These are phyloP conservation scores for Barypeithes pellucidus DNA, from an alignment of 2,888 invertebrate genomes.

Conservation along the genomic window DNA sequence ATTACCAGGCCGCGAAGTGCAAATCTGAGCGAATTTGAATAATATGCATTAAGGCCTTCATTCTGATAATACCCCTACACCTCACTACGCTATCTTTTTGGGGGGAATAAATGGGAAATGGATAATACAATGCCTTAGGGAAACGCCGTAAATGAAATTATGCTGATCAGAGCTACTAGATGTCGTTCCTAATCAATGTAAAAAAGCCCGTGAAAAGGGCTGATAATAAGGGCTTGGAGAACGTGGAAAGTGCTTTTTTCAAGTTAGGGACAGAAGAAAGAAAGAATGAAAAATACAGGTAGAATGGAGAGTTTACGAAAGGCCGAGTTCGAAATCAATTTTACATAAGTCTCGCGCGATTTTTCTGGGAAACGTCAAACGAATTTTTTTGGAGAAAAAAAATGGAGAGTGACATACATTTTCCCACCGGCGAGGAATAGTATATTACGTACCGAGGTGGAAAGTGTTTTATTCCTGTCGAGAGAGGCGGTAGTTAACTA, in stretches of 20 bases:
- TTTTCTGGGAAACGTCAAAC: too few species aligned
- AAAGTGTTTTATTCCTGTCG: too few species aligned
- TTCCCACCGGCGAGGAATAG: too few species aligned
- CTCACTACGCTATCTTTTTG: constrained; percentile 47
- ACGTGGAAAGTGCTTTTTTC: constrained; percentile 38
- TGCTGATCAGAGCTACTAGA: constrained; percentile 53
- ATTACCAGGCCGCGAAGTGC: constrained; percentile 35
- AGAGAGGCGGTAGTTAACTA: too few species aligned
- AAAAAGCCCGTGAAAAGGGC: constrained; percentile 50
- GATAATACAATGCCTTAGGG: constrained; percentile 51
- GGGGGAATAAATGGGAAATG: constrained; percentile 36
- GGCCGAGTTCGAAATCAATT: too few species aligned
- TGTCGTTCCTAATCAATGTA: constrained; percentile 54
- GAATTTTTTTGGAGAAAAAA: too few species aligned
- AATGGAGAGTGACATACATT: too few species aligned
- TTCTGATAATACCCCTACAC: constrained; percentile 41
- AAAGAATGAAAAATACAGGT: too few species aligned
- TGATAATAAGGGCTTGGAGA: constrained; percentile 37
- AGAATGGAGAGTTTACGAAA: too few species aligned
- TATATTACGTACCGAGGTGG: too few species aligned
- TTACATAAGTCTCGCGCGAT: too few species aligned
- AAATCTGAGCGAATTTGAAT: constrained; percentile 54
- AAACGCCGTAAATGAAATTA: constrained; percentile 53
- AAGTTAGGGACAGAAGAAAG: too few species aligned
- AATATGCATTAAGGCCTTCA: constrained; percentile 50